Evolutionary conservation across 2,888 invertebrate species (phyloP), one percentile per base, ranked within the genome.

Genomic region (Arctia plantaginis): DNA sequence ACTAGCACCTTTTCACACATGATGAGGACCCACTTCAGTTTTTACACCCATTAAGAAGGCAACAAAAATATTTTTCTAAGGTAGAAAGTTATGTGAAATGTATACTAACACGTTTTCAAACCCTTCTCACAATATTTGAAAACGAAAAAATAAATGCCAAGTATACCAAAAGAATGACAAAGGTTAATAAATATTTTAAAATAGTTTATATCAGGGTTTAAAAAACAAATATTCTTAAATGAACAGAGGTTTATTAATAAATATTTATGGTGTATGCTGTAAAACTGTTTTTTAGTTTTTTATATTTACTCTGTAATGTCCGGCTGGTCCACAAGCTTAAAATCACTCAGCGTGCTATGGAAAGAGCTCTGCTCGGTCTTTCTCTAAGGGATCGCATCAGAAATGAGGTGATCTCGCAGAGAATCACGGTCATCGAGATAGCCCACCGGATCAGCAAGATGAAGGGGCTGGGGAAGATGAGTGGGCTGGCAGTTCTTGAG

Each of bases 1-100:
- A 82, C 72, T 71, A 41, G 73, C 74, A 66, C 39, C 68, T 75
- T 66, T 65, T 76, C 62, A 73, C 65, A 20, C 39, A 65, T 66
- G 75, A 79, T 76, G 77, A 80, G 83, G 74, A 79, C 75, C 75
- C 59, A 79, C 66, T 83, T 80, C 76, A 66, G 20, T 44, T 75
- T 73, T 70, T 30, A 62, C 59, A 70, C 23, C 62, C 62, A 62
- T 69, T 69, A 41, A 30, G 30, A 41, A 41, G 27, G 20, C 7
- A 75, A 66, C 65, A 70, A 74, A 68, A 75, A 68, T 68, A 20
- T 62, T 73, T 68, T 68, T 23, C 15, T 33, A 23, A 12, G 39
- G 55, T 3, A 41, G 30, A 62, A 59, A 69, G 20, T 20, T n/a
- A n/a, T 55, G 12, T 55, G 12, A 39, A 4, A 35, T 35, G 23